These are phyloP conservation scores for Lagorchestes hirsutus DNA, from an alignment of 2,797 vertebrate species.

Conservation along the genomic window DNA sequence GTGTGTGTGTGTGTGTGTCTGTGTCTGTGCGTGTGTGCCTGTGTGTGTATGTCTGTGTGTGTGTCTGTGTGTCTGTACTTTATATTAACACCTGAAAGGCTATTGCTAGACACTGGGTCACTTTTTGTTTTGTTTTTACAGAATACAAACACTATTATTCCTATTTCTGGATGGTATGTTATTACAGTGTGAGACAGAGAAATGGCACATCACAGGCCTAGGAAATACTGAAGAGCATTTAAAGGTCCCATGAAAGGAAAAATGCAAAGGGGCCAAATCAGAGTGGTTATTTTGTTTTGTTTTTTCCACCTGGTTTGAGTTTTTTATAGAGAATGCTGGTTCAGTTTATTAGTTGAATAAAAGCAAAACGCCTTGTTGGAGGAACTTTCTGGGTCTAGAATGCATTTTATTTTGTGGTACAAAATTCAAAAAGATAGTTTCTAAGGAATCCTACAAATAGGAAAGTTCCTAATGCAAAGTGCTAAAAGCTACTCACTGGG, in stretches of 20 bases:
- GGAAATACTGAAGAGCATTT: accelerated
- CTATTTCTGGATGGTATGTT: accelerated
- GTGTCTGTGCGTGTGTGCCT: constrained; percentile 3
- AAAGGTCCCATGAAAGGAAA: neutral
- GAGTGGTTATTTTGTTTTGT: neutral
- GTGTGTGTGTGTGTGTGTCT: constrained; percentile 31
- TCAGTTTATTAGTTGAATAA: neutral
- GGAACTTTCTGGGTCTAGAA: neutral
- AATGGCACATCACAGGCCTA: neutral
- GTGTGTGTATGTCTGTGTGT: neutral
- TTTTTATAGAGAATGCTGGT: neutral
- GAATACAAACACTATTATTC: neutral
- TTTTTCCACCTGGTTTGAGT: neutral
- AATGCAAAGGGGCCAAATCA: neutral
- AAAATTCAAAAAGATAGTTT: neutral
- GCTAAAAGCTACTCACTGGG: neutral
- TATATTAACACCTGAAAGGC: neutral
- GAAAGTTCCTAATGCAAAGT: neutral
- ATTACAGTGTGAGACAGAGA: neutral
- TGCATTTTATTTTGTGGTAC: neutral
- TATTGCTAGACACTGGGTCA: constrained; percentile 31
- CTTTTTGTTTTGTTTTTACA: constrained; percentile 25
- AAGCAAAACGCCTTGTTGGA: neutral
- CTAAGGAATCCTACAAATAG: neutral
- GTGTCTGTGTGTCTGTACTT: too few relatives aligned